phyloP scores from a whole-genome alignment of 2,888 invertebrate genomes.

The Sphinx pinastri region DNA sequence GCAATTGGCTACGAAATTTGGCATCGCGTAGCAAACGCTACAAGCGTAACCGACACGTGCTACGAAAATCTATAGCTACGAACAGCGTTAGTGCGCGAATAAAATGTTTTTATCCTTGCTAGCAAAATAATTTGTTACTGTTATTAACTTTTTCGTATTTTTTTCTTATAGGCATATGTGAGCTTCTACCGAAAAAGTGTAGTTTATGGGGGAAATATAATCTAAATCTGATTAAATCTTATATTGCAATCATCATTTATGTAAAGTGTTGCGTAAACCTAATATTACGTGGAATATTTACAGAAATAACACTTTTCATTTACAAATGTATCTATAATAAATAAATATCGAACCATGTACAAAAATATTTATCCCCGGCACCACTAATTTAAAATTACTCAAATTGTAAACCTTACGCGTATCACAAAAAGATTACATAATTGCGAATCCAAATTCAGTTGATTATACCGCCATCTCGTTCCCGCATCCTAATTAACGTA shows the following conservation, averaged over 20 bases:
- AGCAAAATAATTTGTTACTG: not conserved
- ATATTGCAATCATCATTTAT: too few species aligned
- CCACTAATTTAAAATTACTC: not conserved
- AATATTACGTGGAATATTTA: not conserved
- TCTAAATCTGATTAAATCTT: not conserved
- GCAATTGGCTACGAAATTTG: slow-evolving; percentile 21
- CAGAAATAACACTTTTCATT: not conserved
- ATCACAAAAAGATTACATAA: too few species aligned
- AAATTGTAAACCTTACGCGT: too few species aligned
- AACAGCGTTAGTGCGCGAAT: not conserved
- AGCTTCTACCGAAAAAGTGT: not conserved
- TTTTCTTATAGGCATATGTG: not conserved
- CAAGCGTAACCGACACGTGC: slow-evolving; percentile 21
- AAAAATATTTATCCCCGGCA: not conserved
- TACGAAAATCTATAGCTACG: slow-evolving; percentile 10
- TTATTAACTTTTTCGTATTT: not conserved
- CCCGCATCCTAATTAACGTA: not conserved
- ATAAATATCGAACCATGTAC: not conserved
- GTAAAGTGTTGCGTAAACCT: not conserved
- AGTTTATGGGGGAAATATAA: too few species aligned
- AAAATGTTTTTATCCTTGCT: not conserved
- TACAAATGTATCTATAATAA: not conserved
- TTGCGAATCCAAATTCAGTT: too few species aligned
- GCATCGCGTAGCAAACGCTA: slow-evolving; percentile 11
- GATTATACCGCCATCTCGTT: not conserved